These are phyloP conservation scores for Drosophila tsacasi DNA, from an alignment of 1,140 invertebrate species.

Conservation along the genomic window DNA sequence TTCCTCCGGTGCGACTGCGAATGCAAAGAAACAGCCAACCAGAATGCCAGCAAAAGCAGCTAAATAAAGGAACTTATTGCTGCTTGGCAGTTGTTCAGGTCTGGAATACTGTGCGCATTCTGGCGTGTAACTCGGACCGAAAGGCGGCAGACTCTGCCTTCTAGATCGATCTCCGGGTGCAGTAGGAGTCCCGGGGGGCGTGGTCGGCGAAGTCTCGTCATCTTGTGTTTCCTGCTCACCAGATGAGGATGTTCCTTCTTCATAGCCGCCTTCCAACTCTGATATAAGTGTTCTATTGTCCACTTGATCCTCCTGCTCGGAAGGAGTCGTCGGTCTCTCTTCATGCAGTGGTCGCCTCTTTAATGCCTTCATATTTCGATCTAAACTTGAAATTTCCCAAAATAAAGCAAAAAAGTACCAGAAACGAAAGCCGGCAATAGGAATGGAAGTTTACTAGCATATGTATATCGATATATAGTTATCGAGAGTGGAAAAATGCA, in stretches of 20 bases:
- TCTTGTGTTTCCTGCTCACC: slow-evolving; percentile 5
- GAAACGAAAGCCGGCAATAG: background rate
- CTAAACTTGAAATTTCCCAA: background rate
- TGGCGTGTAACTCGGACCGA: background rate
- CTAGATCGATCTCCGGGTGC: background rate
- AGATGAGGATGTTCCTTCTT: slow-evolving; percentile 31
- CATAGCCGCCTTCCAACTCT: background rate
- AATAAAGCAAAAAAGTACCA: background rate
- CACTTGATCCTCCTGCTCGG: slow-evolving; percentile 1
- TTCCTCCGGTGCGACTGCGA: background rate
- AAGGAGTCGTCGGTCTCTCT: background rate
- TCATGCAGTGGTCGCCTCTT: slow-evolving; percentile 10
- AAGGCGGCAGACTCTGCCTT: background rate
- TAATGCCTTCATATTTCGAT: slow-evolving; percentile 7
- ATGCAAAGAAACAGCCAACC: background rate
- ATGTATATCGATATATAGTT: background rate
- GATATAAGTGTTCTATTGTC: background rate
- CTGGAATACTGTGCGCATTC: background rate
- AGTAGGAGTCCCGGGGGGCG: background rate
- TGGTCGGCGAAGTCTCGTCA: background rate
- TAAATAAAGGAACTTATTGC: background rate
- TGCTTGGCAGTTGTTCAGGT: background rate
- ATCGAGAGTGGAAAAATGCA: background rate
- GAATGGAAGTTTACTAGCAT: background rate
- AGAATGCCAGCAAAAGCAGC: background rate